These are phyloP conservation scores for Syritta pipiens DNA, from an alignment of 2,888 invertebrate genomes.

Conservation along the genomic window DNA sequence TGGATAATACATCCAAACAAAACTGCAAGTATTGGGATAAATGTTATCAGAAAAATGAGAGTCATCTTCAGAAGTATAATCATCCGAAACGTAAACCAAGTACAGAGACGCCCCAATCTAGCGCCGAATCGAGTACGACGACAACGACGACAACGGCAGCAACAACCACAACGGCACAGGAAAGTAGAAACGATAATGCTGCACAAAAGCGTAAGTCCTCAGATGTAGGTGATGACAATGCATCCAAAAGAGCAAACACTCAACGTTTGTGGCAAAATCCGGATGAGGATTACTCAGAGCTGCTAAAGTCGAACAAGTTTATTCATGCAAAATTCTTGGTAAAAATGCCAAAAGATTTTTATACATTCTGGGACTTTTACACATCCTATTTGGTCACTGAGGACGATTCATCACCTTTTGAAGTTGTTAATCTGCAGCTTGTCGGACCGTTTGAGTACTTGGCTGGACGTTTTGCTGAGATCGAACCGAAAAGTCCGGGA, in stretches of 20 bases:
- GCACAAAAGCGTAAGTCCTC: constrained; percentile 42
- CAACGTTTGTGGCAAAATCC: constrained; percentile 18
- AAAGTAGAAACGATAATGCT: too few relatives aligned
- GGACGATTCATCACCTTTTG: constrained; percentile 82
- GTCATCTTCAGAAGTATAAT: constrained; percentile 87
- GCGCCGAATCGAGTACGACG: too few relatives aligned
- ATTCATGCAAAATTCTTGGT: constrained; percentile 89
- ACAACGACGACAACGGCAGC: not conserved
- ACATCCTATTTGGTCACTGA: constrained; percentile 81
- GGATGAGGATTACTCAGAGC: constrained; percentile 77
- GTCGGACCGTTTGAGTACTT: constrained; percentile 95
- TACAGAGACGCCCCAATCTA: not conserved
- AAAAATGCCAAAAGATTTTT: constrained; percentile 95
- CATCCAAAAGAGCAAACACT: constrained; percentile 13
- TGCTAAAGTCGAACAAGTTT: constrained; percentile 80
- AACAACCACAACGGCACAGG: too few relatives aligned
- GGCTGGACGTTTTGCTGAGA: constrained; percentile 81
- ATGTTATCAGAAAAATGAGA: constrained; percentile 90
- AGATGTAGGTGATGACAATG: not conserved
- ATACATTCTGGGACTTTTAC: constrained; percentile 89
- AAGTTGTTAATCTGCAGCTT: constrained; percentile 84
- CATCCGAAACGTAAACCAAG: constrained; percentile 81
- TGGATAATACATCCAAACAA: constrained; percentile 78
- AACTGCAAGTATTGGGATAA: constrained; percentile 88
- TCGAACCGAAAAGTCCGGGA: constrained; percentile 81